Percentiles rank a stretch among this genome's conserved stretches.
Evolutionary conservation across 2,888 invertebrate genomes (phyloP).

Genomic region (Elysia crispata): DNA sequence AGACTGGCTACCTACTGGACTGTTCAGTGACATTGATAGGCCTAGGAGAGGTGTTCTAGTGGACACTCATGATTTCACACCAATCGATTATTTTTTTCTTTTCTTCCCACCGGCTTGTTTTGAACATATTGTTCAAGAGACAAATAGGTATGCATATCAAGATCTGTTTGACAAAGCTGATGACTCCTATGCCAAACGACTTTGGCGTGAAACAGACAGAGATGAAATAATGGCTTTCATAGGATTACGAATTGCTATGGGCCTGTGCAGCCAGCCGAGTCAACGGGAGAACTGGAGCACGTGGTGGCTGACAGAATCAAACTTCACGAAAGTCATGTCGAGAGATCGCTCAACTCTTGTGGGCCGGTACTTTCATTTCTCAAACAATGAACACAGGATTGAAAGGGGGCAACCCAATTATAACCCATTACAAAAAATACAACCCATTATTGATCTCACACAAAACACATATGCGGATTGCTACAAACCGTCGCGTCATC

Average conservation of each 20-base stretch:
- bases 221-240: conserved; percentile 3
- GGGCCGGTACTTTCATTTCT: conserved; percentile 13
- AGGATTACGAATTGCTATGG: conserved; percentile 21
- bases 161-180: not conserved
- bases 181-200: not conserved
- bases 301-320: conserved; percentile 11
- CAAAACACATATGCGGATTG: not conserved
- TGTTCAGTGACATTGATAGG: too few relatives aligned
- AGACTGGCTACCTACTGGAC: too few relatives aligned
- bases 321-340: not conserved
- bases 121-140: not conserved
- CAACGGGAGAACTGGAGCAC: conserved; percentile 14
- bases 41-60: too few relatives aligned
- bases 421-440: conserved; percentile 14
- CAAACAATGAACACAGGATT: not conserved
- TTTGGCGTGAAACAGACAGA: not conserved
- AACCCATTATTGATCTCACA: conserved; percentile 14
- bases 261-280: not conserved
- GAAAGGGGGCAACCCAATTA: conserved; percentile 12
- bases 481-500: too few relatives aligned
- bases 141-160: conserved; percentile 25
- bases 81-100: too few relatives aligned
- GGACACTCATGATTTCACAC: too few relatives aligned
- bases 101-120: conserved; percentile 9
- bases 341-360: conserved; percentile 1